phyloP scores from a whole-genome alignment of 64 coral and sea anemone species.

The Porites australiensis region DNA sequence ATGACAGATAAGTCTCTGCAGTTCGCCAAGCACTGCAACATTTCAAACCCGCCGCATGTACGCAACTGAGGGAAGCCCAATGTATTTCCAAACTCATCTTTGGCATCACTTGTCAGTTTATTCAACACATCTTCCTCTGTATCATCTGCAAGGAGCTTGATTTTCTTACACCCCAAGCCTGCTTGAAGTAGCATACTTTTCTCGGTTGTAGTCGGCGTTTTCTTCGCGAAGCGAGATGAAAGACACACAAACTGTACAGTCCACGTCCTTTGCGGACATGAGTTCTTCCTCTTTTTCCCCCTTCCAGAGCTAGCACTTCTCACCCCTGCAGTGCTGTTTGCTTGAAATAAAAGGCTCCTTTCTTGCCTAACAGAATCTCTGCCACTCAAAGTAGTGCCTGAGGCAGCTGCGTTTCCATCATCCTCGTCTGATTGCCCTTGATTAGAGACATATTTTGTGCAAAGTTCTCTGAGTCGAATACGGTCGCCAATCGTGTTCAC shows the following conservation, averaged over 20 bases:
- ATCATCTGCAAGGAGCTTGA: constrained; percentile 43
- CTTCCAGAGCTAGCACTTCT: constrained; percentile 48
- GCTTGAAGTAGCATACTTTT: constrained; percentile 57
- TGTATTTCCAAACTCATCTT: constrained; percentile 34
- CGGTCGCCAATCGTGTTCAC: constrained; percentile 70
- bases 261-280: constrained; percentile 53
- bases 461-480: constrained; percentile 43
- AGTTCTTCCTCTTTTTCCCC: constrained; percentile 44
- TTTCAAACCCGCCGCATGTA: constrained; percentile 32
- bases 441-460: constrained; percentile 45
- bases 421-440: constrained; percentile 10
- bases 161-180: constrained; percentile 34
- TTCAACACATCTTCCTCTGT: constrained; percentile 17
- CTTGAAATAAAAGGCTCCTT: constrained; percentile 63
- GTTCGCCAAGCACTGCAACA: constrained; percentile 21
- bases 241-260: constrained; percentile 71
- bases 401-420: constrained; percentile 27
- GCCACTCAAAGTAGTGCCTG: constrained; percentile 37
- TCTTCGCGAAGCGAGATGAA: constrained; percentile 35
- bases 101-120: constrained; percentile 28
- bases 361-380: constrained; percentile 62
- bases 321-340: constrained; percentile 35
- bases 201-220: constrained; percentile 49
- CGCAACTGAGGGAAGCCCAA: constrained; percentile 11
- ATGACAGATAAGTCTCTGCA: constrained; percentile 12